Percentiles rank a stretch among this genome's conserved stretches.
phyloP scores from a whole-genome alignment of 2,888 invertebrate genomes.

The Cabera pusaria region DNA sequence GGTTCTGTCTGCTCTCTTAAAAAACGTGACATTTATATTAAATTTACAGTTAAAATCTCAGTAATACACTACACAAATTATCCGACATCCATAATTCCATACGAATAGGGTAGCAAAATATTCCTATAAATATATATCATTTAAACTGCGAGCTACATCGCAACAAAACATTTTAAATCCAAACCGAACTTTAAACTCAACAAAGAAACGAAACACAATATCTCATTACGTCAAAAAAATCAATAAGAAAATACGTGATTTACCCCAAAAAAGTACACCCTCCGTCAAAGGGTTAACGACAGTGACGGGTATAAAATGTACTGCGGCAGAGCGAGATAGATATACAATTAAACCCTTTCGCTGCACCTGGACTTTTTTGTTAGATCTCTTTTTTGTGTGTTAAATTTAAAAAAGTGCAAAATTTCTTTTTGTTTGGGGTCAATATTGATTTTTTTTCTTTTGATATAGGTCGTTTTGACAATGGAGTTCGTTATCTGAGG shows the following conservation, averaged over 20 bases:
- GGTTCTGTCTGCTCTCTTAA: too few relatives aligned
- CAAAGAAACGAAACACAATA: conserved; percentile 71
- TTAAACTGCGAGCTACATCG: too few relatives aligned
- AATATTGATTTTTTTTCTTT: conserved; percentile 79
- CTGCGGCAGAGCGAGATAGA: conserved; percentile 44
- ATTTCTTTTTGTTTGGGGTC: conserved; percentile 69
- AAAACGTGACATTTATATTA: too few relatives aligned
- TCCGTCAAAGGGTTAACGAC: conserved; percentile 69
- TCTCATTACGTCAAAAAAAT: conserved; percentile 72
- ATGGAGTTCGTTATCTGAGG: conserved; percentile 73
- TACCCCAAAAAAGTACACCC: conserved; percentile 74
- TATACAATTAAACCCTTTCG: conserved; percentile 64
- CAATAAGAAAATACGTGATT: conserved; percentile 77
- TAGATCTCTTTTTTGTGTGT: conserved; percentile 53
- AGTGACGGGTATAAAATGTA: conserved; percentile 40
- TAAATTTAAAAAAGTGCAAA: conserved; percentile 77
- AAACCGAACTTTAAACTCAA: conserved; percentile 29
- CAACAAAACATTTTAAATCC: conserved; percentile 20
- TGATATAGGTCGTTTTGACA: conserved; percentile 51
- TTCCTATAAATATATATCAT: too few relatives aligned
- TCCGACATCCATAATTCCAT: too few relatives aligned
- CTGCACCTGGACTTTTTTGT: conserved; percentile 73
- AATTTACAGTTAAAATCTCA: too few relatives aligned
- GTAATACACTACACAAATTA: too few relatives aligned
- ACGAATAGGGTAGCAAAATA: too few relatives aligned